A percentile compares a stretch with the other conserved stretches of the same genome.
Evolutionary conservation across 92 coral and sea anemone species (phyloP).

Genomic region (Bergia sp.): DNA sequence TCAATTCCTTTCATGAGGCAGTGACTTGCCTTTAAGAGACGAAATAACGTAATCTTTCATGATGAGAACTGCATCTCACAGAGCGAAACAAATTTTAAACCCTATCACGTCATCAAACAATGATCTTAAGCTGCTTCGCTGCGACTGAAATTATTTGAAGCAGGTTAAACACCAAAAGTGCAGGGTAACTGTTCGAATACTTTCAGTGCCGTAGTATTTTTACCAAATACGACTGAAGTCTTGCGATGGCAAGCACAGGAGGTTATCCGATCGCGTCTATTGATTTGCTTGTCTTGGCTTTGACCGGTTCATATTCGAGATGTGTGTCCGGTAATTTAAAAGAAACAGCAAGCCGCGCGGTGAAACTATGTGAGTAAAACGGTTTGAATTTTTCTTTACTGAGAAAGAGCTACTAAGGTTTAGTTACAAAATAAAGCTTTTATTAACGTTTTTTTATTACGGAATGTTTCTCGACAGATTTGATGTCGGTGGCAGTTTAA

Average conservation of each 20-base stretch:
- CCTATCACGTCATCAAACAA: constrained; percentile 45
- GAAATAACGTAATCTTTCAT: constrained; percentile 45
- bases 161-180: not conserved
- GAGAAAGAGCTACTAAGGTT: not conserved
- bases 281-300: constrained; percentile 33
- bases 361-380: constrained; percentile 28
- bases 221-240: not conserved
- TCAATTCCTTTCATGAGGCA: not conserved
- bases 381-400: not conserved
- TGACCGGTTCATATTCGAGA: constrained; percentile 8
- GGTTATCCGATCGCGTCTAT: constrained; percentile 2
- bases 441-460: too few species aligned
- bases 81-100: constrained; percentile 35
- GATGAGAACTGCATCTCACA: constrained; percentile 40
- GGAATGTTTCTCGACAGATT: not conserved
- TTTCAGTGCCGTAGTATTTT: not conserved
- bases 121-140: constrained; percentile 36
- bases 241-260: constrained; percentile 30
- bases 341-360: constrained; percentile 14
- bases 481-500: not conserved
- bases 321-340: constrained; percentile 3
- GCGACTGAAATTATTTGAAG: constrained; percentile 1
- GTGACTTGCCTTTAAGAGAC: constrained; percentile 9
- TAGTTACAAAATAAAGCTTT: too few species aligned
- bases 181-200: not conserved